Evolutionary conservation across 2,797 vertebrate genomes (phyloP).

Genomic region (Characodon lateralis): DNA sequence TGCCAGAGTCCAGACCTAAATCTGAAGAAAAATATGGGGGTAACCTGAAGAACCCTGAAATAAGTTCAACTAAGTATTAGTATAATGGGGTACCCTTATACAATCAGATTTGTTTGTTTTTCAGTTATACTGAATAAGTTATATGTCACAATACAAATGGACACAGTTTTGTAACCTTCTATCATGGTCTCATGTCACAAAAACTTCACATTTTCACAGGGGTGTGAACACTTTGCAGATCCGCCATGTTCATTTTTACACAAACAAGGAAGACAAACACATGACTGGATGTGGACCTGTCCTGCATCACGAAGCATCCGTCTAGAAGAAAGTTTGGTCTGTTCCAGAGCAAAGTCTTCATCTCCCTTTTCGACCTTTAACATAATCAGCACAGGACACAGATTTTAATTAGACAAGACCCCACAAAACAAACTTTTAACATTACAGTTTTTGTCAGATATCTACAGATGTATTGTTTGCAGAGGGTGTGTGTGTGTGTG

Average conservation of each 20-base stretch:
- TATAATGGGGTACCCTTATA: too few species aligned
- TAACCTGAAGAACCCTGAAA: too few species aligned
- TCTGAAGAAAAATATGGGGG: too few species aligned
- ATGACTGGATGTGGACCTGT: constrained; percentile 73
- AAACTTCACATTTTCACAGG: too few species aligned
- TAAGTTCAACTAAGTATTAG: too few species aligned
- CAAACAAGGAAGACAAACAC: background rate
- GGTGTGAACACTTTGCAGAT: background rate
- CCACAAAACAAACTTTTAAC: background rate
- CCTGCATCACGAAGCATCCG: constrained; percentile 71
- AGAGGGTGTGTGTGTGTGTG: too few species aligned
- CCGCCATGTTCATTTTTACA: background rate
- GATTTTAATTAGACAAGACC: too few species aligned
- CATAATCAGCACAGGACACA: background rate
- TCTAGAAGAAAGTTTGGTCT: constrained; percentile 61
- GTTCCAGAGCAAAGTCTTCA: constrained; percentile 71
- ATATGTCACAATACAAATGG: background rate
- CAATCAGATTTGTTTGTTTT: background rate
- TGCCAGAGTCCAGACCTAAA: too few species aligned
- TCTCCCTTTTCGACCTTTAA: constrained; percentile 80
- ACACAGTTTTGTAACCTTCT: too few species aligned
- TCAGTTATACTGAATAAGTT: background rate
- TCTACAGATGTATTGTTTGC: background rate
- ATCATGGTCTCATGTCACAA: too few species aligned
- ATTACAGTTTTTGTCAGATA: background rate